These are phyloP conservation scores for Sminthurinus aureus DNA, from an alignment of 2,888 invertebrate species.

Conservation along the genomic window DNA sequence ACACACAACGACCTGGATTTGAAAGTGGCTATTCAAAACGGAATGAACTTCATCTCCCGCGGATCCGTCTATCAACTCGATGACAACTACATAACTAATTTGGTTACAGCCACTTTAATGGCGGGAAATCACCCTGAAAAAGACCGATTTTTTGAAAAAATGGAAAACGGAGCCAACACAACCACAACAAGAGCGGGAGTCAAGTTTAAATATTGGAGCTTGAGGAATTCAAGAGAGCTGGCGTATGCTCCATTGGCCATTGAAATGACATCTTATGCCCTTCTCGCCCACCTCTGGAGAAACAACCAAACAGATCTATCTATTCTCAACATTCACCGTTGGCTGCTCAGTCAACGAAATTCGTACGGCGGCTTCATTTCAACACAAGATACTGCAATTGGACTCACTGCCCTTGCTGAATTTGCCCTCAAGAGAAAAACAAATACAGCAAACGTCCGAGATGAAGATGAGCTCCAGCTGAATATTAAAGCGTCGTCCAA, in stretches of 20 bases:
- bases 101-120: constrained; percentile 64
- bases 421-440: neutral
- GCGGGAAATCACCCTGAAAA: constrained; percentile 61
- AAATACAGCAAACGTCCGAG: neutral
- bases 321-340: constrained; percentile 72
- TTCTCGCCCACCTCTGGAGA: constrained; percentile 63
- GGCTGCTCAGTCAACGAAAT: constrained; percentile 76
- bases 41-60: constrained; percentile 48
- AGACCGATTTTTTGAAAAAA: constrained; percentile 60
- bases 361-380: constrained; percentile 75
- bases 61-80: constrained; percentile 52
- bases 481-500: too few species aligned
- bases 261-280: constrained; percentile 68
- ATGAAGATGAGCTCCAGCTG: neutral
- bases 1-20: neutral
- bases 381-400: constrained; percentile 69
- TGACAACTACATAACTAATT: constrained; percentile 63
- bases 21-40: neutral
- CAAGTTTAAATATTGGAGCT: too few species aligned
- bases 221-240: too few species aligned
- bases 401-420: constrained; percentile 62
- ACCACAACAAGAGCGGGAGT: neutral
- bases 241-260: constrained; percentile 65
- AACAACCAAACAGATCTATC: constrained; percentile 58
- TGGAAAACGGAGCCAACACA: constrained; percentile 46